These are phyloP conservation scores for Drosophila acutilabella DNA, from an alignment of 2,888 invertebrate genomes.

Conservation along the genomic window DNA sequence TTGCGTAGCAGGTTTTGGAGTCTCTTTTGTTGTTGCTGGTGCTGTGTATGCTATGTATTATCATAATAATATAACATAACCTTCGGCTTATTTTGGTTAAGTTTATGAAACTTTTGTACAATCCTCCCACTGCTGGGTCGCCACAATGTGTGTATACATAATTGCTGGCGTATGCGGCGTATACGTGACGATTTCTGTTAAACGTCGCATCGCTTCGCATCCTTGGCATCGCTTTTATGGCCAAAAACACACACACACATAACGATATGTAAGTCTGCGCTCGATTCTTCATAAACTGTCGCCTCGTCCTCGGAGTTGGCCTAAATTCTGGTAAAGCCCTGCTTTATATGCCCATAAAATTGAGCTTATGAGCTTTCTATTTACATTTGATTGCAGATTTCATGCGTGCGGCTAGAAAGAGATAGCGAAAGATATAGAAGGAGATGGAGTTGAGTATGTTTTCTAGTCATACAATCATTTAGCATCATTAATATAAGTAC, in stretches of 20 bases:
- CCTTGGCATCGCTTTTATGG: conserved; percentile 64
- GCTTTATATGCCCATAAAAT: conserved; percentile 53
- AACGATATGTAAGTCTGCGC: conserved; percentile 2
- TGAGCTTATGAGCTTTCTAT: conserved; percentile 71
- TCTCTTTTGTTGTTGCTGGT: conserved; percentile 9
- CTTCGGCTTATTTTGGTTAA: conserved; percentile 66
- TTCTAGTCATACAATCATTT: conserved; percentile 21
- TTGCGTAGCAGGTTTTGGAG: conserved; percentile 42
- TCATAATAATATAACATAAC: conserved; percentile 57
- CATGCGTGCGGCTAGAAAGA: conserved; percentile 44
- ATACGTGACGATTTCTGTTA: conserved; percentile 67
- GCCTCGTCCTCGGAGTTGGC: conserved; percentile 38
- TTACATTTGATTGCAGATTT: conserved; percentile 73
- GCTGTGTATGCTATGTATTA: conserved; percentile 34
- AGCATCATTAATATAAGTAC: conserved; percentile 25
- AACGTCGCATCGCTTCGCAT: conserved; percentile 60
- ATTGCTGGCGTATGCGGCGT: conserved; percentile 74
- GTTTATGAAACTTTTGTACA: conserved; percentile 36
- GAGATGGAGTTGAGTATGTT: not conserved
- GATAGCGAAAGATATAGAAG: not conserved
- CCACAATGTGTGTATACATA: conserved; percentile 40
- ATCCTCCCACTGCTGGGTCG: conserved; percentile 14
- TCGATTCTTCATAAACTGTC: conserved; percentile 24
- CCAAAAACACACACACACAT: conserved; percentile 17
- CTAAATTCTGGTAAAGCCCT: conserved; percentile 49